Percentiles rank a stretch among this genome's conserved stretches.
Evolutionary conservation across 2,113 vertebrate genomes (phyloP).

Genomic region (Penelope pileata): DNA sequence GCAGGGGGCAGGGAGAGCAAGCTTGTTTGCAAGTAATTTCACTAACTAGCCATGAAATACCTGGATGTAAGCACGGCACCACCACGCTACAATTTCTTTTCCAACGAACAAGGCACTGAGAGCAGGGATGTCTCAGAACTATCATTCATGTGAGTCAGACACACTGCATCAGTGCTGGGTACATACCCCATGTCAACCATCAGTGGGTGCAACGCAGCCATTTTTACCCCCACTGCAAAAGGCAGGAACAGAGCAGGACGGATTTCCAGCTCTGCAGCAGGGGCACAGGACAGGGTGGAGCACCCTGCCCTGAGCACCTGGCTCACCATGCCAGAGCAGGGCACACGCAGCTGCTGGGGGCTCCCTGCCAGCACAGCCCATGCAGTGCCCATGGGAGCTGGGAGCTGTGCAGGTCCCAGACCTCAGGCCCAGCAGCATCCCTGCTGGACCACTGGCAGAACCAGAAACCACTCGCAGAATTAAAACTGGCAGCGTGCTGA

Average conservation of each 20-base stretch:
- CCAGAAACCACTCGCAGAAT: background rate
- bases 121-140: background rate
- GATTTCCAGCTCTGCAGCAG: background rate
- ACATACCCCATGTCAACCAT: background rate
- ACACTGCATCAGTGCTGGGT: background rate
- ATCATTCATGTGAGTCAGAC: background rate
- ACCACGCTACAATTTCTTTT: background rate
- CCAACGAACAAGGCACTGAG: background rate
- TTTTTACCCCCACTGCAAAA: background rate
- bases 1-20: background rate
- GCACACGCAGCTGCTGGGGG: background rate
- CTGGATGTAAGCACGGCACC: background rate
- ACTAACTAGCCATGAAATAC: slow-evolving; percentile 36
- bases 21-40: slow-evolving; percentile 22
- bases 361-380: background rate
- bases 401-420: background rate
- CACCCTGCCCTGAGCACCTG: background rate
- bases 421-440: background rate
- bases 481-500: background rate
- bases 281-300: background rate
- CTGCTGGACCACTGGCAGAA: background rate
- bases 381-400: background rate
- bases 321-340: background rate
- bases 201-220: background rate
- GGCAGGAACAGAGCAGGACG: background rate